Evolutionary conservation across 1,140 invertebrate species (phyloP), one percentile per base, ranked within the genome.

Genomic region (Teleogryllus occipitalis): DNA sequence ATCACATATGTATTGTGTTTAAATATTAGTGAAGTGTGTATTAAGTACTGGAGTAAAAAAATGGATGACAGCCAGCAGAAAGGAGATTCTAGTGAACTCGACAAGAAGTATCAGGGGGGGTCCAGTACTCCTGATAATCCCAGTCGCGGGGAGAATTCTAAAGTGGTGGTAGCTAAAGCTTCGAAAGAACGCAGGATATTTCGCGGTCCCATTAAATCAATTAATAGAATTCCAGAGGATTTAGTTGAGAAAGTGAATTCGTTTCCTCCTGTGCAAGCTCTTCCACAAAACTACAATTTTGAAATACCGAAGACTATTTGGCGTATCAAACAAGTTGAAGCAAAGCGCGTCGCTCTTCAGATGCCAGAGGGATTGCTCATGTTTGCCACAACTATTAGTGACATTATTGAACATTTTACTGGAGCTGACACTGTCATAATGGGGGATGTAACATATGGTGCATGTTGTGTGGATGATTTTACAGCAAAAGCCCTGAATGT

Each of bases 401-500:
- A 99, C 86, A 98, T 99, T 80, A 93, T 99, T 80, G 93, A 97
- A 87, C 90, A 93, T 78, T 98, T 99, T 85, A 97, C 97, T 15
- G 90, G 91, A 75, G 96, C 95, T 47, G 97, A 99, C 81, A 94
- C 94, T n/a, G 90, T 99, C 18, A 98, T 99, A 81, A 97, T 99
- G 96, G 97, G 96, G 15, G 98, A 99, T 89, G 95, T 98, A 0
- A 98, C 97, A 6, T 99, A 99, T 87, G 98, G 98, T 75, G 98
- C 98, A 7, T 99, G 98, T 86, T 99, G 98, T 87, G 93, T 99
- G n/a, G 98, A 99, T 86, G 98, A 99, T 87, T 96, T 93, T 83
- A 97, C 96, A 14, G 97, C 98, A 0, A 90, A 91, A 84, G 94
- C 96, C 22, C 88, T 99, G 47, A 94, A 93, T 21, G 96, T 95